Percentiles rank a stretch among this genome's conserved stretches.
Conservation (phyloP, 2,113 vertebrate species). For the Sorex fumeus region DNA sequence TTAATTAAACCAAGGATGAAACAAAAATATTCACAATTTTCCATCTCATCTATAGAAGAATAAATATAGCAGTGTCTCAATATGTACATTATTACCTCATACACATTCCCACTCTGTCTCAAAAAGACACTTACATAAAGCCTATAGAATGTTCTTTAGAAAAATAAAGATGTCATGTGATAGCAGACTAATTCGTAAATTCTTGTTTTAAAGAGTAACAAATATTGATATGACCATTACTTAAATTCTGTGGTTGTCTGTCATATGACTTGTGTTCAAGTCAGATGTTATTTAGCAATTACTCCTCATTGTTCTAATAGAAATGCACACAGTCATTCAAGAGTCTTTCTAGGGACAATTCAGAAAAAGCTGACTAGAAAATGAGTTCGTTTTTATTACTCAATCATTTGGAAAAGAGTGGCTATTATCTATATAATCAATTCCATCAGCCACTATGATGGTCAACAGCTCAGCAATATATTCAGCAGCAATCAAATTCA, state of each 20-base stretch:
- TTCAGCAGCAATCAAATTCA: slow-evolving; percentile 59
- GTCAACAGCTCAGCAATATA: slow-evolving; percentile 60
- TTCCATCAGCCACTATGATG: slow-evolving; percentile 65
- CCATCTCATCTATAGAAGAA: background rate
- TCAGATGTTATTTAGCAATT: slow-evolving; percentile 62
- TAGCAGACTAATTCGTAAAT: slow-evolving; percentile 24
- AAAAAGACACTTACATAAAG: slow-evolving; percentile 31
- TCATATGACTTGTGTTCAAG: slow-evolving; percentile 6
- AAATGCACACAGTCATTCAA: background rate
- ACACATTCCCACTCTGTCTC: background rate
- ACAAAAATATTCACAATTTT: background rate
- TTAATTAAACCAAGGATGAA: background rate
- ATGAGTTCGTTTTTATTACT: slow-evolving; percentile 44
- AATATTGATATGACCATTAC: slow-evolving; percentile 1
- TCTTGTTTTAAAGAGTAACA: background rate
- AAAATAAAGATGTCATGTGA: slow-evolving; percentile 10
- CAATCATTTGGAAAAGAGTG: slow-evolving; percentile 61
- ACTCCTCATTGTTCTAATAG: slow-evolving; percentile 48
- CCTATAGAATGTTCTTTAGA: background rate
- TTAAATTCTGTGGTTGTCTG: slow-evolving; percentile 25
- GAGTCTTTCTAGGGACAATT: slow-evolving; percentile 25
- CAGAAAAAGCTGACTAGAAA: slow-evolving; percentile 49
- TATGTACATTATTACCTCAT: background rate
- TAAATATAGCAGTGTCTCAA: background rate
- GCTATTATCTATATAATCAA: slow-evolving; percentile 71